Conservation (phyloP, 30 jellyfish, hydroid and myxozoan species). For the Pseudorhiza aurosa region DNA sequence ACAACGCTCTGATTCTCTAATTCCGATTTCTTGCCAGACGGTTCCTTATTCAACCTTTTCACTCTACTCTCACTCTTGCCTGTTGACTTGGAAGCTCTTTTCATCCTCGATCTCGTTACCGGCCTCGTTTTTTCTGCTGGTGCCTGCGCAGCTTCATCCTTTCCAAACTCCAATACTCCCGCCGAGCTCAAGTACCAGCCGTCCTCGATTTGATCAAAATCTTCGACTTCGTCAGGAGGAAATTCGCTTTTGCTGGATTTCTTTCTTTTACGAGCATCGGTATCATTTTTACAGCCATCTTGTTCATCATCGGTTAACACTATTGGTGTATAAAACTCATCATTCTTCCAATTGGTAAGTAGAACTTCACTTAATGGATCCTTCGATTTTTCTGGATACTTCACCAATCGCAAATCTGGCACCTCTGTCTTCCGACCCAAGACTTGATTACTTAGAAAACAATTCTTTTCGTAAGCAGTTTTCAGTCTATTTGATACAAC, state of each 20-base stretch:
- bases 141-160: neutral
- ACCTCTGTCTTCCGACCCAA: constrained; percentile 1
- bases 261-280: too few relatives aligned
- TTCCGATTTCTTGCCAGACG: too few relatives aligned
- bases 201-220: neutral
- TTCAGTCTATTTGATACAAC: neutral
- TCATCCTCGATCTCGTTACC: constrained; percentile 4
- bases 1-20: neutral
- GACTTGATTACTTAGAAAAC: constrained; percentile 7
- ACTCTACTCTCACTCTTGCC: neutral
- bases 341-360: constrained; percentile 57
- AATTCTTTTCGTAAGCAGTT: neutral
- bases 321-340: constrained; percentile 44
- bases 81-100: neutral
- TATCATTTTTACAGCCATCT: neutral
- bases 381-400: constrained; percentile 30
- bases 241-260: neutral
- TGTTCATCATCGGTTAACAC: neutral
- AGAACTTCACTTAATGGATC: constrained; percentile 57
- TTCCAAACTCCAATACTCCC: constrained; percentile 27
- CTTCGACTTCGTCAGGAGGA: neutral
- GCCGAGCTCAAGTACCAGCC: constrained; percentile 54
- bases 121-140: neutral
- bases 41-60: too few relatives aligned
- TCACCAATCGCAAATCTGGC: constrained; percentile 3